These are phyloP conservation scores for Catostylus mosaicus DNA, from an alignment of 30 jellyfish, hydroid and myxozoan genomes.

Conservation along the genomic window DNA sequence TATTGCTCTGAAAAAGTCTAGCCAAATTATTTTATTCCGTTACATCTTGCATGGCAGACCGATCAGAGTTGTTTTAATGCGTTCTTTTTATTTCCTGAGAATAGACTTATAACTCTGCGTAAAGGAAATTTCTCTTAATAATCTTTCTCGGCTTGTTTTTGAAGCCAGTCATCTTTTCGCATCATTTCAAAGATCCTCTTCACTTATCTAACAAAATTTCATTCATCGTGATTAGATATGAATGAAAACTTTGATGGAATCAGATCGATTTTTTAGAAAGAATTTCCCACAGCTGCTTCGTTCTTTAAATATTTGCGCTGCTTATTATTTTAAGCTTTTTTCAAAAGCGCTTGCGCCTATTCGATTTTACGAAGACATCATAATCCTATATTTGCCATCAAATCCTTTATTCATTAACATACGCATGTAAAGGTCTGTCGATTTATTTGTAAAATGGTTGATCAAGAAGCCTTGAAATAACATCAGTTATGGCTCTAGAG, in stretches of 20 bases:
- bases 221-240: background rate
- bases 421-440: background rate
- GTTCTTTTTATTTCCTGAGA: too few relatives aligned
- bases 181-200: background rate
- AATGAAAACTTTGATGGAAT: background rate
- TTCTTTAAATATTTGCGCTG: background rate
- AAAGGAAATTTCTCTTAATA: too few relatives aligned
- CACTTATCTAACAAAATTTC: background rate
- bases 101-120: too few relatives aligned
- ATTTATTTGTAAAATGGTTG: background rate
- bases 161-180: background rate
- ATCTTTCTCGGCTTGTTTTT: too few relatives aligned
- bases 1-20: too few relatives aligned
- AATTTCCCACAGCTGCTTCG: background rate
- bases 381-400: conserved; percentile 1
- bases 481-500: background rate
- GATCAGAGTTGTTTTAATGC: too few relatives aligned
- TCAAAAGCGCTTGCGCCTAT: background rate
- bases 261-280: background rate
- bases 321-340: background rate
- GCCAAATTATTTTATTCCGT: too few relatives aligned
- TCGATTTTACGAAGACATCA: background rate
- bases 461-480: background rate
- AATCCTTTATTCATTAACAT: background rate
- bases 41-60: too few relatives aligned